phyloP scores from a whole-genome alignment of 2,113 vertebrate species.

The Chionis minor region DNA sequence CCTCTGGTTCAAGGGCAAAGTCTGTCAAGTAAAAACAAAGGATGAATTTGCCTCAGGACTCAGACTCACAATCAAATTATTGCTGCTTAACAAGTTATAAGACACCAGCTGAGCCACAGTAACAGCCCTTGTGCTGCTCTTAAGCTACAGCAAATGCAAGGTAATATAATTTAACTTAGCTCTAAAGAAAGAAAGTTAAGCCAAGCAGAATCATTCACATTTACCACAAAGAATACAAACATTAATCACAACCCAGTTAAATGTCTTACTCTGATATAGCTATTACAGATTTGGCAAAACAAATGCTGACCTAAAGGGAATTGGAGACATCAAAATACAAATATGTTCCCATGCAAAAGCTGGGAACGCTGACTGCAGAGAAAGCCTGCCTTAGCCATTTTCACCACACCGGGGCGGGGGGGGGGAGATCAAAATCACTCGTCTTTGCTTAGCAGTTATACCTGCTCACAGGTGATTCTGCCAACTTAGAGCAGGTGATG shows the following conservation, averaged over 20 bases:
- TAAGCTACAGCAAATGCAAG: neutral
- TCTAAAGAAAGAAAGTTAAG: neutral
- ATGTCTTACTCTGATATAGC: neutral
- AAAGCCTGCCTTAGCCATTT: neutral
- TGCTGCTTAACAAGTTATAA: constrained; percentile 41
- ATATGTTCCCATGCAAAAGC: neutral
- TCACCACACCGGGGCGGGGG: neutral
- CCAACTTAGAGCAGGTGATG: neutral
- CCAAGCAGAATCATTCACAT: neutral
- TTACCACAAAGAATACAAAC: neutral
- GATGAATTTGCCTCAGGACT: neutral
- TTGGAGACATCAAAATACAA: neutral
- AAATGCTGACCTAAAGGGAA: neutral
- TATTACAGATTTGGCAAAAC: neutral
- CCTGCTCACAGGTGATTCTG: neutral
- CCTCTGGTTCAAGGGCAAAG: neutral
- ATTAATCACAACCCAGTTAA: neutral
- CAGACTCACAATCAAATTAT: neutral
- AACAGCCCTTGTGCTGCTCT: neutral
- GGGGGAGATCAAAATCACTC: neutral
- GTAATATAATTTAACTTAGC: neutral
- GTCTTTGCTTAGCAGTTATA: neutral
- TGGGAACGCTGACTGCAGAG: neutral
- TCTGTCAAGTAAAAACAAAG: neutral
- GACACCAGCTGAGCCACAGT: constrained; percentile 16